Evolutionary conservation across 1,140 invertebrate genomes (phyloP).

Genomic region (Ceratosolen fusciceps): DNA sequence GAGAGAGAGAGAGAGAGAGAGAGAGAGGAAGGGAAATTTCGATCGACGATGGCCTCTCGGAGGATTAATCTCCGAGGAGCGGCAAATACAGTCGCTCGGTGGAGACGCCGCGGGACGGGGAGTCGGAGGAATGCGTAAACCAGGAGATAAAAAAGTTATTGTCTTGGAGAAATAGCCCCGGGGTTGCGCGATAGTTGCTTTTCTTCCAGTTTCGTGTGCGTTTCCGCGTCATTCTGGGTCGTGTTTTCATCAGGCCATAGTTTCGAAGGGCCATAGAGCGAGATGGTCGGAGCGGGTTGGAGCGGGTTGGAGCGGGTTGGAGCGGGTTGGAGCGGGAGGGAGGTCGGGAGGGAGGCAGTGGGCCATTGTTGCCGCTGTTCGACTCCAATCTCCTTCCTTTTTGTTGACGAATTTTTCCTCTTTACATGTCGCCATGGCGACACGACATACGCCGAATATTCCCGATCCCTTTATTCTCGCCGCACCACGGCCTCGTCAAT

Average conservation of each 20-base stretch:
- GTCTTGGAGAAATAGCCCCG: conserved; percentile 45
- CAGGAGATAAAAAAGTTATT: conserved; percentile 49
- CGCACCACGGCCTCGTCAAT: background rate
- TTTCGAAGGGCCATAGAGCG: conserved; percentile 41
- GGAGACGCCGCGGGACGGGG: background rate
- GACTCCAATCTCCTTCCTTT: conserved; percentile 33
- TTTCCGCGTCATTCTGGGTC: conserved; percentile 52
- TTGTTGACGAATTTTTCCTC: conserved; percentile 19
- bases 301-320: no score
- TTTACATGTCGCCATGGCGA: background rate
- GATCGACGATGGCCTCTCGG: conserved; percentile 22
- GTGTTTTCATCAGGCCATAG: conserved; percentile 58
- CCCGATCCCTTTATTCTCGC: background rate
- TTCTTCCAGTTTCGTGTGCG: background rate
- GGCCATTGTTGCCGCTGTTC: conserved; percentile 55
- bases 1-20: no score
- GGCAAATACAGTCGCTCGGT: conserved; percentile 30
- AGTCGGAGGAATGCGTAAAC: conserved; percentile 36
- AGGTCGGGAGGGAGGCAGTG: no score
- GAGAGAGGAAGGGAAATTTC: no score
- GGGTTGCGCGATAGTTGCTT: conserved; percentile 19
- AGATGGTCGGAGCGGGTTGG: no score
- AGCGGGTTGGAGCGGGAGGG: no score
- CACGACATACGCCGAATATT: background rate
- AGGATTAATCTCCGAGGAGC: conserved; percentile 36